Evolutionary conservation across 1,140 invertebrate genomes (phyloP), one percentile per base, ranked within the genome.

Genomic region (Nomia melanderi): DNA sequence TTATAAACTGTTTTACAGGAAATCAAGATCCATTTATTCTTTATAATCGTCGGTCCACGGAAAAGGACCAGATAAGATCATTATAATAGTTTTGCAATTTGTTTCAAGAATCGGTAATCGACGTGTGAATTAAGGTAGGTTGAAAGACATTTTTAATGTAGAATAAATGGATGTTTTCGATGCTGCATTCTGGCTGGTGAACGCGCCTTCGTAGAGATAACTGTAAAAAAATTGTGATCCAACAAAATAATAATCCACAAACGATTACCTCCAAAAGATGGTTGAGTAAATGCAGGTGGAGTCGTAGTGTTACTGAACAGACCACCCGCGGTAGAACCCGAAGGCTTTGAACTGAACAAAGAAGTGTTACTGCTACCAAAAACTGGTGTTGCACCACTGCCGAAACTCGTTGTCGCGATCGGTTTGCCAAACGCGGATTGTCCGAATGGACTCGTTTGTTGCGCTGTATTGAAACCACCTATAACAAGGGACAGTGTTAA

Each of bases 341-440:
- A 87, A 41, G 94, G 94, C 78, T 94, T 94, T 41, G 94, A 92
- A 66, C 92, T 94, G 81, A 95, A 95, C 0, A 94, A 88, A n/a
- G 79, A 81, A 31, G 91, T 93, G 80, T 88, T 89, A n/a, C 78
- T 84, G 56, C 87, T 90, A 39, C 93, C 93, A 90, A 93, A 93
- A 11, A 93, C 93, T 65, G 93, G 90, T 23, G 91, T 70, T 36
- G 90, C 79, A 7, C 82, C 86, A 29, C 90, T 88, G 29, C 90
- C 91, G 81, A 93, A 93, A 82, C 90, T 92, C 20, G 89, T 92
- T 17, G 92, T 92, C 12, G 92, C 86, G 78, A 90, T 90, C 20
- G 92, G 90, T 84, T 93, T 93, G 6, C 93, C 92, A 88, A 93
- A 93, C 14, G 92, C 88, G 12, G 93, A 92, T 69, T 92, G 91